Conservation (phyloP, 2,797 vertebrate genomes). For the Kryptopterus vitreolus region DNA sequence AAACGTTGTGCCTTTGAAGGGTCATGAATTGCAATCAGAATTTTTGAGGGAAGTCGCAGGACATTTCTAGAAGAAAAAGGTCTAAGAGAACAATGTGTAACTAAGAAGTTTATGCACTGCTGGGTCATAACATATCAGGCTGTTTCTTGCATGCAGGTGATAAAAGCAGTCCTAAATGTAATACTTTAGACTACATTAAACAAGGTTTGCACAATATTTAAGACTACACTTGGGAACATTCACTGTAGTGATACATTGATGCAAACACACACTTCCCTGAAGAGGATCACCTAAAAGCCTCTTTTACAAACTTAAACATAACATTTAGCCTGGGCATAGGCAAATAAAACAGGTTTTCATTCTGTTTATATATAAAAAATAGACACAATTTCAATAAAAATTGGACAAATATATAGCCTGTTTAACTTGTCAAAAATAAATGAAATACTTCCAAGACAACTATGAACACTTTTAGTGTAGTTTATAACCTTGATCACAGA, state of each 20-base stretch:
- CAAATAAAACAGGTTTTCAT: slow-evolving; percentile 18
- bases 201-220: background rate
- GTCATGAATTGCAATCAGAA: background rate
- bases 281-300: background rate
- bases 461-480: background rate
- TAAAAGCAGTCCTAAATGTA: background rate
- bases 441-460: background rate
- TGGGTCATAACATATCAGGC: background rate
- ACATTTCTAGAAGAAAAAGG: too few relatives aligned
- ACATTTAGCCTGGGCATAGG: background rate
- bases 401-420: background rate
- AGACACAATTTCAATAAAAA: background rate
- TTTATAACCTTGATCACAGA: background rate
- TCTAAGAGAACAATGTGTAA: too few relatives aligned
- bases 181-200: background rate
- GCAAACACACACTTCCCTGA: too few relatives aligned
- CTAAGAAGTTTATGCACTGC: background rate
- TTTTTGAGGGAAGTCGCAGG: background rate
- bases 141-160: background rate
- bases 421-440: background rate
- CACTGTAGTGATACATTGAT: background rate
- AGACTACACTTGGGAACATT: background rate
- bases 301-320: background rate
- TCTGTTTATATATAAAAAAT: background rate
- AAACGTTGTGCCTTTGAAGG: too few relatives aligned